These are phyloP conservation scores for Dasyornis broadbenti DNA, from an alignment of 2,113 vertebrate species.

Conservation along the genomic window DNA sequence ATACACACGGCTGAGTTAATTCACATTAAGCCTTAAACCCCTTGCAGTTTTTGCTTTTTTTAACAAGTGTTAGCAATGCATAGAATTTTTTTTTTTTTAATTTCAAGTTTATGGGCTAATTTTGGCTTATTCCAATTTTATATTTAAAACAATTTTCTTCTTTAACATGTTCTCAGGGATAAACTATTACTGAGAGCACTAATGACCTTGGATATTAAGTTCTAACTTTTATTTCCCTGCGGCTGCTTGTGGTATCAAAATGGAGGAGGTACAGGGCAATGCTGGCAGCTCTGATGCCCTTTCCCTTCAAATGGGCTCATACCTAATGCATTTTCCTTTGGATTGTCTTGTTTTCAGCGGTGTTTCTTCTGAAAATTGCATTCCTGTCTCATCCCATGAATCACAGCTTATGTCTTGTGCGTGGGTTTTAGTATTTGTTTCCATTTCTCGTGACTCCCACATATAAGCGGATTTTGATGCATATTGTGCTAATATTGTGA, in stretches of 20 bases:
- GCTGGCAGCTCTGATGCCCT: background rate
- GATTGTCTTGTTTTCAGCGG: conserved; percentile 15
- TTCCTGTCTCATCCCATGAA: conserved; percentile 49
- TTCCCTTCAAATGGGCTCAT: background rate
- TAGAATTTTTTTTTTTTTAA: background rate
- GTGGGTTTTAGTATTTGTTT: conserved; percentile 29
- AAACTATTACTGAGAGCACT: conserved; percentile 37
- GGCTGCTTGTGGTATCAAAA: background rate
- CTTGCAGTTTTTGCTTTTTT: conserved; percentile 23
- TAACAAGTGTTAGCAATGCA: conserved; percentile 31
- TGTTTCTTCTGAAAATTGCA: conserved; percentile 34
- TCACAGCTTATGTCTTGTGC: conserved; percentile 12
- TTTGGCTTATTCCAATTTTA: conserved; percentile 15
- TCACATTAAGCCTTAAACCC: conserved; percentile 22
- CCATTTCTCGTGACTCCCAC: conserved; percentile 7
- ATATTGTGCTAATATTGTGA: conserved; percentile 45
- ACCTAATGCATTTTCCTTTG: conserved; percentile 18
- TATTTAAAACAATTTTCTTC: conserved; percentile 44
- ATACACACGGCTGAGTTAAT: conserved; percentile 31
- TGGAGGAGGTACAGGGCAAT: background rate
- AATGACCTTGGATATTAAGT: conserved; percentile 45
- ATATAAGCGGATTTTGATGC: background rate
- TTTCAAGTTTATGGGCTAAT: conserved; percentile 35
- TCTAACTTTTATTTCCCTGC: conserved; percentile 33
- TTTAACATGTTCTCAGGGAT: background rate